Evolutionary conservation across 2,113 vertebrate genomes (phyloP).

Genomic region (Mormyrus iriodes): DNA sequence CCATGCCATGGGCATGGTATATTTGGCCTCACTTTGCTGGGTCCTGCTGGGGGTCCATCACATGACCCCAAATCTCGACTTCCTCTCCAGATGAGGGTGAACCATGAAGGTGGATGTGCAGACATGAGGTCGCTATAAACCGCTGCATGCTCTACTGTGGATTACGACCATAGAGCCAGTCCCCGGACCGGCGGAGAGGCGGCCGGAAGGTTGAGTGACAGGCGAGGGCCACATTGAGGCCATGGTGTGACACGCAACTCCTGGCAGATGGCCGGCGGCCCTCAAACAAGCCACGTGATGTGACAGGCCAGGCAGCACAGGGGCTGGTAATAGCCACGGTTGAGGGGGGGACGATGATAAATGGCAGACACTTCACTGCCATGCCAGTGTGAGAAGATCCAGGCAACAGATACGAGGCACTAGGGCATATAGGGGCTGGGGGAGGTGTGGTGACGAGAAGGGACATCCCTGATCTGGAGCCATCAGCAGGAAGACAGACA

Average conservation of each 20-base stretch:
- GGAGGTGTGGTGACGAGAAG: background rate
- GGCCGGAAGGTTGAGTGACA: background rate
- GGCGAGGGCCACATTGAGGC: background rate
- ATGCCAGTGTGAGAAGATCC: slow-evolving; percentile 33
- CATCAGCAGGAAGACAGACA: background rate
- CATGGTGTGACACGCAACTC: background rate
- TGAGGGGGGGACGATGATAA: slow-evolving; percentile 34
- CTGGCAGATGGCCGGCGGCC: background rate
- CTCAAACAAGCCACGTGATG: background rate
- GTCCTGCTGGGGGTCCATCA: background rate
- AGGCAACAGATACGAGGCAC: slow-evolving; percentile 40
- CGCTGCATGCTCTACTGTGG: background rate
- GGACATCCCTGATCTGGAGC: background rate
- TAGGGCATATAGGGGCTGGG: slow-evolving; percentile 9
- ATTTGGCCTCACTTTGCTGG: background rate
- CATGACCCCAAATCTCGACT: background rate
- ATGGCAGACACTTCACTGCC: slow-evolving; percentile 18
- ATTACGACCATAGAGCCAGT: background rate
- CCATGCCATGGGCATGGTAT: background rate
- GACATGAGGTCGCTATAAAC: background rate
- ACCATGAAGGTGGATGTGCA: too few relatives aligned
- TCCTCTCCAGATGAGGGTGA: background rate
- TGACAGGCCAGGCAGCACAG: background rate
- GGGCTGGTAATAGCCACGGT: background rate
- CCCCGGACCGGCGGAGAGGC: background rate